Percentiles rank a stretch among this genome's conserved stretches.
These are phyloP conservation scores for Cydia amplana DNA, from an alignment of 1,140 invertebrate genomes.

Conservation along the genomic window DNA sequence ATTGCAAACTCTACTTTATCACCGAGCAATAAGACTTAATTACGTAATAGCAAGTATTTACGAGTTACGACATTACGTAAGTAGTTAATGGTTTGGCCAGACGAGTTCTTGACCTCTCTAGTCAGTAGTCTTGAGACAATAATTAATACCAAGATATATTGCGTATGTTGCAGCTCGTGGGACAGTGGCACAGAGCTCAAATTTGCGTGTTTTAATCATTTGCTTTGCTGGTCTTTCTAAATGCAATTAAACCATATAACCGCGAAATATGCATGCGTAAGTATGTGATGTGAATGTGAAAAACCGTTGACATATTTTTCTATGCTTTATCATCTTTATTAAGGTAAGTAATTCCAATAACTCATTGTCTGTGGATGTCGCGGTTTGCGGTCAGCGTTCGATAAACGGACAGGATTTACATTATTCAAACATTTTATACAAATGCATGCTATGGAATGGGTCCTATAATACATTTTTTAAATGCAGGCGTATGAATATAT, in stretches of 20 bases:
- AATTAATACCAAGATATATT: not conserved
- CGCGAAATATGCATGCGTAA: not conserved
- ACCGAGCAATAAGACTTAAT: not conserved
- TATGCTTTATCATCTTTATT: no score
- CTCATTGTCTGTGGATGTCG: no score
- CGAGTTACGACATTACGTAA: not conserved
- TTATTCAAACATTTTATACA: no score
- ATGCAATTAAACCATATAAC: not conserved
- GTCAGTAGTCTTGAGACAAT: constrained; percentile 1
- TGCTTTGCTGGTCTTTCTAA: not conserved
- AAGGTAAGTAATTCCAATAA: no score
- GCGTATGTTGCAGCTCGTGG: not conserved
- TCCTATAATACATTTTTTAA: no score
- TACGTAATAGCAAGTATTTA: not conserved
- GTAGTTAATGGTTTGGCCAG: not conserved
- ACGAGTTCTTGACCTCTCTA: constrained; percentile 17
- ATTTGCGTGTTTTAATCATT: not conserved
- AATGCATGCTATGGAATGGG: no score
- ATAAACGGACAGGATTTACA: no score
- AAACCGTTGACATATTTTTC: no score
- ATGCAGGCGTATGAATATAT: no score
- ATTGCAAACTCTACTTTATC: not conserved
- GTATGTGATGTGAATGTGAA: not conserved
- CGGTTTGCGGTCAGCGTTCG: no score
- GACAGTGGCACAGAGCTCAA: not conserved